phyloP scores from a whole-genome alignment of 2,888 invertebrate genomes.

The Ennomos fuscantarius region DNA sequence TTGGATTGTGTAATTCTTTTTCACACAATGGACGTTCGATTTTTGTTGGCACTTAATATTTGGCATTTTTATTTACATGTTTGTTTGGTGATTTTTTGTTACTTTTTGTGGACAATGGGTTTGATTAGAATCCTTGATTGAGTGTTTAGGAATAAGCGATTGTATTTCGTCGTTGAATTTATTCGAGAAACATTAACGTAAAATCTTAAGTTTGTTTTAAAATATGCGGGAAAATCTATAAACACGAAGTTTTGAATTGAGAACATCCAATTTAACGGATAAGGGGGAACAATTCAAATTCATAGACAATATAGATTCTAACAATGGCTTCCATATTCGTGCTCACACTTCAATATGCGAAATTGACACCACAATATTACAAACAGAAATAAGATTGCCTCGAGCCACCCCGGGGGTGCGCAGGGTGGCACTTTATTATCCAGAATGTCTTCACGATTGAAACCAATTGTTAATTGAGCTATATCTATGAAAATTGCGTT shows the following conservation, averaged over 20 bases:
- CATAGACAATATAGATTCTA: conserved; percentile 71
- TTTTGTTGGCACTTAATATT: conserved; percentile 64
- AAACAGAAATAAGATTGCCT: conserved; percentile 84
- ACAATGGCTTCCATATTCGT: conserved; percentile 72
- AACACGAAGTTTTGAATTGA: conserved; percentile 38
- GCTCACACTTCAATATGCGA: conserved; percentile 82
- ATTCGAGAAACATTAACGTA: conserved; percentile 18
- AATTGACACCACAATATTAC: conserved; percentile 85
- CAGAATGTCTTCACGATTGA: conserved; percentile 83
- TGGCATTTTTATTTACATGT: conserved; percentile 63
- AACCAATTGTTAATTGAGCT: conserved; percentile 85
- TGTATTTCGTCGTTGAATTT: conserved; percentile 6
- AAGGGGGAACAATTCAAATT: conserved; percentile 62
- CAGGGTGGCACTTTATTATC: conserved; percentile 79
- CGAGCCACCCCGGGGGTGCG: conserved; percentile 59
- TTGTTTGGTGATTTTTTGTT: conserved; percentile 47
- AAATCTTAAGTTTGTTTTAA: conserved; percentile 23
- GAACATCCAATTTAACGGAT: conserved; percentile 56
- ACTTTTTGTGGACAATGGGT: conserved; percentile 43
- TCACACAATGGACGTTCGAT: conserved; percentile 58
- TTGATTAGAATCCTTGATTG: conserved; percentile 40
- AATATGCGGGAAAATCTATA: conserved; percentile 20
- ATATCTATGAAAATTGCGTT: conserved; percentile 84
- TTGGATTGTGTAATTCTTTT: conserved; percentile 75
- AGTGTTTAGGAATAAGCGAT: conserved; percentile 16